Evolutionary conservation across 2,797 vertebrate species (phyloP).

Genomic region (Aplochiton taeniatus): DNA sequence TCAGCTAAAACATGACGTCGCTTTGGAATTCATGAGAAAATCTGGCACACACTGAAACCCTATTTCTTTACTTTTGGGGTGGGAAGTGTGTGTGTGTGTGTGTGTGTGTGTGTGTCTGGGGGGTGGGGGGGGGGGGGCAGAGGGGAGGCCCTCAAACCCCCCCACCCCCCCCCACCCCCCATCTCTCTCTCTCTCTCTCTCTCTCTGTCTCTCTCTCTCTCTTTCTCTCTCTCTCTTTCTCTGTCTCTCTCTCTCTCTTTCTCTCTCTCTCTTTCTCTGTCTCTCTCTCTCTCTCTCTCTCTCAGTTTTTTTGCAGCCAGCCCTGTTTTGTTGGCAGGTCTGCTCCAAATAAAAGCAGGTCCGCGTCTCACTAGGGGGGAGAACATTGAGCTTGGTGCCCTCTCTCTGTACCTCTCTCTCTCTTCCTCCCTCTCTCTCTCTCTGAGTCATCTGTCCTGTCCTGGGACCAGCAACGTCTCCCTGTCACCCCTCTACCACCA

Average conservation of each 20-base stretch:
- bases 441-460: conserved; percentile 78
- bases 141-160: too few species aligned
- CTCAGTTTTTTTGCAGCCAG: conserved; percentile 54
- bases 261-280: conserved; percentile 4
- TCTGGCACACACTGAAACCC: conserved; percentile 19
- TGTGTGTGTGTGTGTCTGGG: too few species aligned
- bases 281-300: conserved; percentile 15
- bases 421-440: conserved; percentile 37
- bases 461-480: conserved; percentile 63
- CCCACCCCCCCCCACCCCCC: conserved; percentile 17
- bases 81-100: too few species aligned
- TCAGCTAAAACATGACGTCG: neutral
- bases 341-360: conserved; percentile 71
- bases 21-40: conserved; percentile 27
- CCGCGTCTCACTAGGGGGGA: conserved; percentile 59
- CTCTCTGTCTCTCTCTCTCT: conserved; percentile 30
- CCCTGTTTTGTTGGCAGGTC: conserved; percentile 66
- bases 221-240: conserved; percentile 19
- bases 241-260: conserved; percentile 4
- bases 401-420: conserved; percentile 53
- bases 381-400: conserved; percentile 64
- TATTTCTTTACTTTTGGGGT: conserved; percentile 28
- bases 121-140: conserved; percentile 31
- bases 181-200: conserved; percentile 21
- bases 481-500: conserved; percentile 38